Evolutionary conservation across 2,113 vertebrate genomes (phyloP).

Genomic region (Leptobrachium ailaonicum): DNA sequence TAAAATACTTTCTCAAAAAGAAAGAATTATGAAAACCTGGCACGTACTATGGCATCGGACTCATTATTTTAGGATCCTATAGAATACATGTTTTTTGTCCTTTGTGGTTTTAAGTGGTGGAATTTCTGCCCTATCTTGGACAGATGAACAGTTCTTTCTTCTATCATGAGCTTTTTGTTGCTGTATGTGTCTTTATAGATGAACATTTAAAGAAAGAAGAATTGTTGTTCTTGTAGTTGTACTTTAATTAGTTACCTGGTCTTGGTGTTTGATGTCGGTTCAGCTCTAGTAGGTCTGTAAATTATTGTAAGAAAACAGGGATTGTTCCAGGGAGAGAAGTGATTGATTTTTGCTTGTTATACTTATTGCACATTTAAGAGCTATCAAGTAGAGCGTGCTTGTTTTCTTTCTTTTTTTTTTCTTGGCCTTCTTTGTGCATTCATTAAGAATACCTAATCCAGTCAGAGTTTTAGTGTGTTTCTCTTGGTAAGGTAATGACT

Average conservation of each 20-base stretch:
- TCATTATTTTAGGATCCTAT: too few relatives aligned
- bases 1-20: too few relatives aligned
- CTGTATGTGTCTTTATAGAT: background rate
- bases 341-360: conserved; percentile 54
- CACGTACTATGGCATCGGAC: too few relatives aligned
- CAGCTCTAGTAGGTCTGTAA: conserved; percentile 39
- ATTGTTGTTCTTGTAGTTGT: background rate
- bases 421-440: conserved; percentile 54
- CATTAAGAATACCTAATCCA: conserved; percentile 59
- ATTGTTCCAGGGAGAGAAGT: conserved; percentile 54
- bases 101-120: too few relatives aligned
- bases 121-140: too few relatives aligned
- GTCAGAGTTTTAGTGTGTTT: conserved; percentile 50
- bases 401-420: conserved; percentile 50
- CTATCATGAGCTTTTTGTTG: background rate
- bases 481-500: conserved; percentile 48
- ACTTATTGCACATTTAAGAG: conserved; percentile 54
- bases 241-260: conserved; percentile 49
- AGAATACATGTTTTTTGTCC: too few relatives aligned
- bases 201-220: conserved; percentile 28
- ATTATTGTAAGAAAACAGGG: conserved; percentile 48
- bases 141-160: too few relatives aligned
- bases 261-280: conserved; percentile 49
- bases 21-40: too few relatives aligned
- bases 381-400: conserved; percentile 43